phyloP scores from a whole-genome alignment of 2,113 vertebrate genomes.

The Cryptomyrus ogoouensis region DNA sequence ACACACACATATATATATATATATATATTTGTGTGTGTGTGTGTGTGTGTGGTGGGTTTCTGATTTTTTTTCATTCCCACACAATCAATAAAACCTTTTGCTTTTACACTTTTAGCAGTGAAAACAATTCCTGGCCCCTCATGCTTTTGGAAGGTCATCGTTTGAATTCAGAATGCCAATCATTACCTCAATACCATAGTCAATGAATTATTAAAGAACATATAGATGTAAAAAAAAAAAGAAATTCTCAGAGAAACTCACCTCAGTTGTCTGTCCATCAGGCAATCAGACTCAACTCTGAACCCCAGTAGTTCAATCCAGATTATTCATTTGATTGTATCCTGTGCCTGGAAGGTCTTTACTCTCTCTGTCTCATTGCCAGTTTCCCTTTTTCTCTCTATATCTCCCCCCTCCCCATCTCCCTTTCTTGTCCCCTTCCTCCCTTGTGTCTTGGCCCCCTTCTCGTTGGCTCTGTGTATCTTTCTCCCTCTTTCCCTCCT shows the following conservation, averaged over 20 bases:
- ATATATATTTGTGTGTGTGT: background rate
- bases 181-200: background rate
- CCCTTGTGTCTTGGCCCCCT: background rate
- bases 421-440: background rate
- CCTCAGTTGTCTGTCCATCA: background rate
- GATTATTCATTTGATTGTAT: background rate
- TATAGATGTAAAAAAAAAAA: background rate
- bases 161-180: background rate
- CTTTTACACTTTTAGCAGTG: background rate
- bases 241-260: background rate
- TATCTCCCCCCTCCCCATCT: background rate
- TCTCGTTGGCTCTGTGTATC: background rate
- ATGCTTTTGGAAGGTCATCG: background rate
- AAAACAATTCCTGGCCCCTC: background rate
- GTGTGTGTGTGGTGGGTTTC: background rate
- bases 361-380: background rate
- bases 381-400: background rate
- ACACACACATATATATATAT: background rate
- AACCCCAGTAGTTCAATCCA: background rate
- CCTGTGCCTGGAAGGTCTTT: background rate
- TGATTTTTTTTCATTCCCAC: background rate
- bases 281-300: background rate
- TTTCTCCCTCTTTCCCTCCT: background rate
- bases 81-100: background rate
- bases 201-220: background rate